These are phyloP conservation scores for Berghia stephanieae DNA, from an alignment of 1,140 invertebrate species.

Conservation along the genomic window DNA sequence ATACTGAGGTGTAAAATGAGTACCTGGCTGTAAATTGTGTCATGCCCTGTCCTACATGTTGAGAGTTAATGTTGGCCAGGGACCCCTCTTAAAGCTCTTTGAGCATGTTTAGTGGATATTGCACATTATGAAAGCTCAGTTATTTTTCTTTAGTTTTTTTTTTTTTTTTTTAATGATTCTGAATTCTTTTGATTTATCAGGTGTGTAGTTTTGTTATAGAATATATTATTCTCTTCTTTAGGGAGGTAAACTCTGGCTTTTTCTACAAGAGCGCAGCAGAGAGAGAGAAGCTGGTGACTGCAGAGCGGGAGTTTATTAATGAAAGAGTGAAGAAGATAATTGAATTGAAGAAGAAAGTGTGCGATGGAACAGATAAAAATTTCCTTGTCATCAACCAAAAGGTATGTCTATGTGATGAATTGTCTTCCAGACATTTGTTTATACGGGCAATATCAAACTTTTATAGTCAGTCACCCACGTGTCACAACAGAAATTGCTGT, in stretches of 20 bases:
- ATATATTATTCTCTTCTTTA: constrained; percentile 51
- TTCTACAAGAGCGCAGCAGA: constrained; percentile 97
- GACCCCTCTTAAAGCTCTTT: too few relatives aligned
- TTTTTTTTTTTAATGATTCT: neutral
- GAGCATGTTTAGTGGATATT: too few relatives aligned
- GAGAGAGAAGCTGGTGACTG: constrained; percentile 91
- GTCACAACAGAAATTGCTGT: too few relatives aligned
- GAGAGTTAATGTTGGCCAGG: too few relatives aligned
- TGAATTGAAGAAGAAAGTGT: constrained; percentile 93
- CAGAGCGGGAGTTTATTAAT: constrained; percentile 97
- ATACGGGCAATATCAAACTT: too few relatives aligned
- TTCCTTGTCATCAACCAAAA: constrained; percentile 99
- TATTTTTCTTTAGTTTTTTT: neutral
- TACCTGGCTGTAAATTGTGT: too few relatives aligned
- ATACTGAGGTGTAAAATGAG: too few relatives aligned
- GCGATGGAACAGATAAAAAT: constrained; percentile 67
- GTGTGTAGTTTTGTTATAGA: neutral
- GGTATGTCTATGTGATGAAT: constrained; percentile 64
- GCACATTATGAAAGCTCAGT: too few relatives aligned
- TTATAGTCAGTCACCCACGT: too few relatives aligned
- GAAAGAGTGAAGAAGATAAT: constrained; percentile 95
- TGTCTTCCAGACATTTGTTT: too few relatives aligned
- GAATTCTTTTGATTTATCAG: neutral
- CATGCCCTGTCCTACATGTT: too few relatives aligned
- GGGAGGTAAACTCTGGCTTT: constrained; percentile 96